Evolutionary conservation across 2,888 invertebrate species (phyloP).

Genomic region (Phytoseiulus persimilis): DNA sequence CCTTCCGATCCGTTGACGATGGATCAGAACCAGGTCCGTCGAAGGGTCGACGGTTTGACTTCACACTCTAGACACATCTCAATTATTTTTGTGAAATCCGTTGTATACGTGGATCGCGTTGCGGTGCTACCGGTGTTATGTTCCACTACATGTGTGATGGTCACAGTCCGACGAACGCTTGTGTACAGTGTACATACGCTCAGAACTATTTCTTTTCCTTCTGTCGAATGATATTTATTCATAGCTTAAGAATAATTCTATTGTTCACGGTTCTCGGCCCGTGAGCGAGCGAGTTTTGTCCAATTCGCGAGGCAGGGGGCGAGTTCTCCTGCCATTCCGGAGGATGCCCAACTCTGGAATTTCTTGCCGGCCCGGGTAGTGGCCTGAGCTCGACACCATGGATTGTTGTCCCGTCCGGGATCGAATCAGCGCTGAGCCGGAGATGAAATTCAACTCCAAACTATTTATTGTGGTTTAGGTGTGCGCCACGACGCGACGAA

Average conservation of each 20-base stretch:
- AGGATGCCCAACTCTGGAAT: neutral
- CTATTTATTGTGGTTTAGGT: neutral
- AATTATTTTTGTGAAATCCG: neutral
- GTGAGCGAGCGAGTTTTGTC: neutral
- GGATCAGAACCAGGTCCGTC: neutral
- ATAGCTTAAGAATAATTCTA: neutral
- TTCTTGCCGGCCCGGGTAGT: neutral
- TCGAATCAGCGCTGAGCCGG: too few species aligned
- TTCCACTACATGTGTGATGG: neutral
- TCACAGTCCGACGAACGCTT: neutral
- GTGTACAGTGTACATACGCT: neutral
- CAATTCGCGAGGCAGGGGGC: neutral
- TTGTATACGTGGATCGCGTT: neutral
- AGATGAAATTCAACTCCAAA: neutral
- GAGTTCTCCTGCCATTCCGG: too few species aligned
- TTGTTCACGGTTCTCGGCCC: neutral
- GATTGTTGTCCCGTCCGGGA: too few species aligned
- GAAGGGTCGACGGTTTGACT: neutral
- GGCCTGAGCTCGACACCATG: neutral
- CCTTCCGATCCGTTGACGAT: neutral
- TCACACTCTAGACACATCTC: neutral
- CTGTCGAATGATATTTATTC: neutral
- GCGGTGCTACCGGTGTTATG: conserved; percentile 5
- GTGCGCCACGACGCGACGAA: too few species aligned
- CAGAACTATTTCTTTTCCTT: neutral